Evolutionary conservation across 2,113 vertebrate species (phyloP).

Genomic region (Phalacrocorax brasilianus): DNA sequence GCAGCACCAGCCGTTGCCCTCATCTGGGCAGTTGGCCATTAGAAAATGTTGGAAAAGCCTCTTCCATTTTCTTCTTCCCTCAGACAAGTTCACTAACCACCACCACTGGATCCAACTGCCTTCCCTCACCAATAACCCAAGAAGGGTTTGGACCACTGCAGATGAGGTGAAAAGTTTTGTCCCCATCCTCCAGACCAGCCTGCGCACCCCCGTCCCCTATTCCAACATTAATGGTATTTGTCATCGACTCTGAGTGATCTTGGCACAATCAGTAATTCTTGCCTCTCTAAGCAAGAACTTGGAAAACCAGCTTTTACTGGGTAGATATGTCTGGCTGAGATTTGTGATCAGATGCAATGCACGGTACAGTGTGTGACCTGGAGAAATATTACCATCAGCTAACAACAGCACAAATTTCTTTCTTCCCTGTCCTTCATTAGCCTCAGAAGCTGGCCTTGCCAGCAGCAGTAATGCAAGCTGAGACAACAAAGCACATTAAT

Average conservation of each 20-base stretch:
- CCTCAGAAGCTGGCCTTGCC: conserved; percentile 55
- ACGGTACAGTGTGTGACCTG: background rate
- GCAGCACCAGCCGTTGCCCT: background rate
- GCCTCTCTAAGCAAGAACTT: conserved; percentile 28
- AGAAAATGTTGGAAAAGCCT: background rate
- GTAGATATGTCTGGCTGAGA: conserved; percentile 4
- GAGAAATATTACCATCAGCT: conserved; percentile 39
- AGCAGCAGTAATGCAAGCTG: conserved; percentile 35
- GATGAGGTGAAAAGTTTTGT: background rate
- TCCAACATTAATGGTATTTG: background rate
- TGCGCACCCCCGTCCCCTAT: background rate
- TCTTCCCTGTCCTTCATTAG: conserved; percentile 49
- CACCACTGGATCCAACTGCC: background rate
- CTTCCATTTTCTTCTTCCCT: background rate
- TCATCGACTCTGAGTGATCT: background rate
- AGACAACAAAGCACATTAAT: conserved; percentile 57
- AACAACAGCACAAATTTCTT: conserved; percentile 40
- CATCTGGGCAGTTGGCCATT: background rate
- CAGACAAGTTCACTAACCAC: background rate
- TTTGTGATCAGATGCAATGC: conserved; percentile 35
- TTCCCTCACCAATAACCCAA: background rate
- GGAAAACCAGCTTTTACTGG: background rate
- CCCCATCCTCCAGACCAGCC: background rate
- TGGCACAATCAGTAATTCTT: background rate
- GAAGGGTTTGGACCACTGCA: background rate